Conservation (phyloP, 2,888 invertebrate species). For the Erebia epiphron region DNA sequence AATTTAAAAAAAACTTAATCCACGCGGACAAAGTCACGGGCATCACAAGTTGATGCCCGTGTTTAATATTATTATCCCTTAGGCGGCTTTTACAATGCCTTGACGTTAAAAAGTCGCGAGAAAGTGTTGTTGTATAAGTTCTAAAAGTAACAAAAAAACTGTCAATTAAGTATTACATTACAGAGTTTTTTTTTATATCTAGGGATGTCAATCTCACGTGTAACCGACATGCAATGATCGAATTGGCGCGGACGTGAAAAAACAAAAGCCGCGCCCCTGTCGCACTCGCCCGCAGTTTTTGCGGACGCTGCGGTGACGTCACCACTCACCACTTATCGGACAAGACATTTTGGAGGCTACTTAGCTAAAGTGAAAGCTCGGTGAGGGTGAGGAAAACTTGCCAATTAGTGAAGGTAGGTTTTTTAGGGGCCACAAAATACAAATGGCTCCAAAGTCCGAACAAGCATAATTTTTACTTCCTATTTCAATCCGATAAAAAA, state of each 20-base stretch:
- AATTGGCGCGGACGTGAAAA: conserved; percentile 63
- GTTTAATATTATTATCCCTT: no score
- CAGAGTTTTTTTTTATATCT: background rate
- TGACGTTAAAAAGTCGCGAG: no score
- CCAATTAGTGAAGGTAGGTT: background rate
- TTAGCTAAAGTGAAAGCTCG: conserved; percentile 20
- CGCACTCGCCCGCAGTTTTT: conserved; percentile 51
- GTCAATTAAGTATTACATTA: no score
- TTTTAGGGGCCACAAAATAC: background rate
- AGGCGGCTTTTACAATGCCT: no score
- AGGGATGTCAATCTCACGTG: conserved; percentile 43
- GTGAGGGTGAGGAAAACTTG: conserved; percentile 23
- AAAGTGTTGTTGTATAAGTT: no score
- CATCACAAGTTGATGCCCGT: no score
- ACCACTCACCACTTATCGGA: conserved; percentile 59
- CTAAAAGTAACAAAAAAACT: no score
- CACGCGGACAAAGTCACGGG: no score
- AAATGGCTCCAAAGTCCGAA: no score
- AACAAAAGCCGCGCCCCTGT: conserved; percentile 51
- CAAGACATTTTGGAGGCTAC: conserved; percentile 47
- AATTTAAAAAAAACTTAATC: no score
- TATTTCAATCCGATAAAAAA: no score
- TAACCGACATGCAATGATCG: conserved; percentile 42
- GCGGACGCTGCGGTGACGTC: conserved; percentile 53
- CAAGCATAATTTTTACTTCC: no score